A percentile compares a stretch with the other conserved stretches of the same genome.
These are phyloP conservation scores for Ochropleura leucogaster DNA, from an alignment of 2,888 invertebrate genomes.

Conservation along the genomic window DNA sequence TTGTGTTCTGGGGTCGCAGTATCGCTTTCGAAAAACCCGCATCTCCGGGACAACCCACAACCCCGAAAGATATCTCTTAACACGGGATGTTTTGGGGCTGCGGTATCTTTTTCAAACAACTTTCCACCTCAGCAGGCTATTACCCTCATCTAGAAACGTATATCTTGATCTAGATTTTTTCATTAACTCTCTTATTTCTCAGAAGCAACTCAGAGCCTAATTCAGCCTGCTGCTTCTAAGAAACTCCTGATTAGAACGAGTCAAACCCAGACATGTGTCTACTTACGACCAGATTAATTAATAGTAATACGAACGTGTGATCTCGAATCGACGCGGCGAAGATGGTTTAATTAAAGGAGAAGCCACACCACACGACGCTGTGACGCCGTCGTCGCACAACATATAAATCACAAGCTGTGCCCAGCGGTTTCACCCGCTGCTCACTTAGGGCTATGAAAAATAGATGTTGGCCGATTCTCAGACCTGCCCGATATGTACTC, in stretches of 20 bases:
- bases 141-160: neutral
- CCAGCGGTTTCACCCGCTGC: too few species aligned
- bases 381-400: too few species aligned
- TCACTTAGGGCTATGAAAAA: too few species aligned
- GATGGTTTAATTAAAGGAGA: conserved; percentile 42
- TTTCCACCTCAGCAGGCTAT: neutral
- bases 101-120: too few species aligned
- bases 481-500: too few species aligned
- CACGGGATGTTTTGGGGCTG: too few species aligned
- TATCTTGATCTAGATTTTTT: neutral
- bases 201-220: neutral
- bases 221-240: neutral
- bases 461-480: too few species aligned
- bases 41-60: too few species aligned
- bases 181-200: neutral
- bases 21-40: too few species aligned
- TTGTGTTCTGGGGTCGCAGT: too few species aligned
- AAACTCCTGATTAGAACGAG: neutral
- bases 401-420: too few species aligned
- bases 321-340: conserved; percentile 9
- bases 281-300: neutral
- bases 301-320: neutral
- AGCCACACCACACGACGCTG: neutral
- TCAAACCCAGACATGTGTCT: neutral
- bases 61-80: too few species aligned